Base-by-base conservation (phyloP, 2,113 vertebrate genomes). In the Circaetus cinerascens region DNA sequence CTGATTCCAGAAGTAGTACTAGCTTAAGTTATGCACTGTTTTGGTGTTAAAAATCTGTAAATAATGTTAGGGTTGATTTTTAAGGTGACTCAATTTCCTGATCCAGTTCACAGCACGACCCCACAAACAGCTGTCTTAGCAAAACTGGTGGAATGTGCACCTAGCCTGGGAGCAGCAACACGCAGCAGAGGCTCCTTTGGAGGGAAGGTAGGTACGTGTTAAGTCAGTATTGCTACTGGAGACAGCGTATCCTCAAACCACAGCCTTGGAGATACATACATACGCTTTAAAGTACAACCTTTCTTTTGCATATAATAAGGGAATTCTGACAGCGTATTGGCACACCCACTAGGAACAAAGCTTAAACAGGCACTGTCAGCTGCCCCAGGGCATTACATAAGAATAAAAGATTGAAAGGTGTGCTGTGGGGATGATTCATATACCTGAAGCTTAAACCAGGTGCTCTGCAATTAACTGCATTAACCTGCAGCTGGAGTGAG, bases 381-480 rank as follows among this genome's bases (percentile, higher is more conserved):
- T 83, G 97, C 96, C 91, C 81, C 36, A 14, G 92, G 95, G 91
- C 85, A 18, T 38, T 25, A 3, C 84, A 66, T 60, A 13, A 62
- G 92, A 90, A 75, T 36, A 45, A 51, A 80, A 57, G 89, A n/a
- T 26, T 38, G 81, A 45, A 73, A 90, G 93, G 89, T 86, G 96
- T 75, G 95, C 95, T 88, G 73, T 10, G 62, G 36, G 86, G 85
- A n/a, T 98, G 97, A 97, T 60, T 98, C 97, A 97, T 10, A 21
- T 2, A 89, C 92, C 88, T 72, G 81, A 40, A 96, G 96, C 97
- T 94, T 4, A 36, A 66, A 29, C 95, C 97, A 97, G 93, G 94
- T 96, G 94, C 95, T 93, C 93, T 19, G 89, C 95, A 92, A 82
- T 93, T 75, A 96, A 68, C 80, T 91, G 95, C 66, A 64, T 55